Evolutionary conservation across 92 coral and sea anemone species (phyloP), one percentile per base, ranked within the genome.

Genomic region (Epizoanthus scotinus): DNA sequence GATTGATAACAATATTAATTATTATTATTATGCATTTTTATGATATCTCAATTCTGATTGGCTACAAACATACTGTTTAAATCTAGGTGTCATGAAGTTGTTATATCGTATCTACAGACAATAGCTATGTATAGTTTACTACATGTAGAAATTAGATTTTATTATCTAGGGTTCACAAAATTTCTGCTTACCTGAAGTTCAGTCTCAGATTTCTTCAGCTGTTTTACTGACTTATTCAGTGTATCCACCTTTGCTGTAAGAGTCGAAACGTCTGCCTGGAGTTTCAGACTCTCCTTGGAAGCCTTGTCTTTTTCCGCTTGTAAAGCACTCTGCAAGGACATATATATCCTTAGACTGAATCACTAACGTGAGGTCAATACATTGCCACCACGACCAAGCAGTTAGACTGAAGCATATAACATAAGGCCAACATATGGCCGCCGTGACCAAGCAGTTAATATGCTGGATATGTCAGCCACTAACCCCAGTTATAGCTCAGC

Each of bases 191-290:
- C 99, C 99, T 96, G 99, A 21, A 96, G 87, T 72, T 93, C 96
- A 21, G 85, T 81, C 66, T 96, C 94, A 25, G 82, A 89, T 62
- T 93, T 89, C 56, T 93, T 96, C 73, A 89, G 94, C 66, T 84
- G 89, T 77, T 89, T 95, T 10, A 96, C 85, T 70, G 89, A 88
- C 54, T 71, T 89, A 60, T 79, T 93, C 81, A 93, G 73, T 1
- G 98, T 85, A 47, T 93, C 98, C 9, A 96, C 87, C 88, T 96
- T 96, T 26, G 98, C 91, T 27, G 84, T 79, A 24, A 96, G 77
- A 9, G 94, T 94, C 21, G 87, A 83, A 53, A 89, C 87, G 17
- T 93, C 87, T 60, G 96, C 96, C 72, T 93, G 89, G 36, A 89
- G 83, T 26, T 80, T 63, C 63, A 90, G 59, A 66, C 85, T 87